phyloP scores from a whole-genome alignment of 2,113 vertebrate genomes.

The Leucopternis melanops region DNA sequence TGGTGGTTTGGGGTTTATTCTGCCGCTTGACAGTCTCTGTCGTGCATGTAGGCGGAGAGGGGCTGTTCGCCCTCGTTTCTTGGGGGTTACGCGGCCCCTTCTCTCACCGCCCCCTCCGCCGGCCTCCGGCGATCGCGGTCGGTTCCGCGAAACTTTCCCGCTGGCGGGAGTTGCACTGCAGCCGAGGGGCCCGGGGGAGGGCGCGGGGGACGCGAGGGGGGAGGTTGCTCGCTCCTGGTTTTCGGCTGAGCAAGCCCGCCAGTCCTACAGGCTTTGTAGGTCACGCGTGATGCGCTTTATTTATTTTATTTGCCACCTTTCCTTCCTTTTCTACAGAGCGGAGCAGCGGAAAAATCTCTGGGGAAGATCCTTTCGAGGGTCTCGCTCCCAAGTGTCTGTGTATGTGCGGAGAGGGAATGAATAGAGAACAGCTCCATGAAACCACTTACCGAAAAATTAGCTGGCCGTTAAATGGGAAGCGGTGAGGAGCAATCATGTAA shows the following conservation, averaged over 20 bases:
- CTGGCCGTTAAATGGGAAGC: slow-evolving; percentile 62
- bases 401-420: slow-evolving; percentile 22
- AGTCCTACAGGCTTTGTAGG: not conserved
- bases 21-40: not conserved
- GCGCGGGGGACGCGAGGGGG: not conserved
- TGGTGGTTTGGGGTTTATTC: not conserved
- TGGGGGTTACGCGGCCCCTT: not conserved
- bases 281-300: not conserved
- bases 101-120: not conserved
- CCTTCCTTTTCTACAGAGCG: not conserved
- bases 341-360: not conserved
- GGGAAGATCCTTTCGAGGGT: not conserved
- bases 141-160: not conserved
- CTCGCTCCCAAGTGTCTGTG: not conserved
- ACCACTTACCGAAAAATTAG: slow-evolving; percentile 69
- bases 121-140: not conserved
- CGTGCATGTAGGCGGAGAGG: not conserved
- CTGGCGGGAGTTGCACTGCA: not conserved
- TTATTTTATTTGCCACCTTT: not conserved
- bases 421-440: slow-evolving; percentile 50
- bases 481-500: not conserved
- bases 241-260: not conserved
- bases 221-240: not conserved
- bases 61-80: not conserved
- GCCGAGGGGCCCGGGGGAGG: not conserved